Evolutionary conservation across 2,888 invertebrate genomes (phyloP), one percentile per base, ranked within the genome.

Genomic region (Agrilus mali): DNA sequence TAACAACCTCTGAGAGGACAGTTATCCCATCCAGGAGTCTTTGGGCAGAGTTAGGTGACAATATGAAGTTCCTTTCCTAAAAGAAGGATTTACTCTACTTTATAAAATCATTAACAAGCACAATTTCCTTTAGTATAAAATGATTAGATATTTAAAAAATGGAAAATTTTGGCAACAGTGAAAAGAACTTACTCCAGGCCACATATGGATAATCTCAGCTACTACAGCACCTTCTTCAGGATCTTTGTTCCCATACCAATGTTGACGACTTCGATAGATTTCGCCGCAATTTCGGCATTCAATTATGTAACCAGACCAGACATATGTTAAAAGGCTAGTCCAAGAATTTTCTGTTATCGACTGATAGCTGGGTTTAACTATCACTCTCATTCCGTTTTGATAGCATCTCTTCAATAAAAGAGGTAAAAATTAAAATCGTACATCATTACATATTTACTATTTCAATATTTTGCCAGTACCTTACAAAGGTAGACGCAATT

Each of bases 191-290:
- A 74, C 74, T 55, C 74, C 77, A 49, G 74, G 73, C 84, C 83
- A 84, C 14, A 83, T 74, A 58, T 83, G 84, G 13, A 76, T 70
- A 38, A 78, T 75, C 63, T 82, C 80, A 6, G 74, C 70, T 45
- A 76, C 66, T 12, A 85, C 81, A 10, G 78, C 79, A 22, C 70
- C 65, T 47, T 79, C 77, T 59, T 82, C 83, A 0, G 85, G 82
- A 47, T 77, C 74, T 53, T 78, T 77, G 57, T 87, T 86, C 5
- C 85, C 86, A 60, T 79, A 86, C 87, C 86, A 88, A 61, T 80
- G 81, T 58, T 86, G 79, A 17, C 86, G 71, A 54, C 82, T 82
- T 36, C 82, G 72, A 55, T 74, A 77, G 47, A 83, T 80, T 50
- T 81, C 76, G 1, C 83, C 82, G 64, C 82, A 86, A 53, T 76